Base-by-base conservation (phyloP, 2,797 vertebrate genomes). In the Characodon lateralis region DNA sequence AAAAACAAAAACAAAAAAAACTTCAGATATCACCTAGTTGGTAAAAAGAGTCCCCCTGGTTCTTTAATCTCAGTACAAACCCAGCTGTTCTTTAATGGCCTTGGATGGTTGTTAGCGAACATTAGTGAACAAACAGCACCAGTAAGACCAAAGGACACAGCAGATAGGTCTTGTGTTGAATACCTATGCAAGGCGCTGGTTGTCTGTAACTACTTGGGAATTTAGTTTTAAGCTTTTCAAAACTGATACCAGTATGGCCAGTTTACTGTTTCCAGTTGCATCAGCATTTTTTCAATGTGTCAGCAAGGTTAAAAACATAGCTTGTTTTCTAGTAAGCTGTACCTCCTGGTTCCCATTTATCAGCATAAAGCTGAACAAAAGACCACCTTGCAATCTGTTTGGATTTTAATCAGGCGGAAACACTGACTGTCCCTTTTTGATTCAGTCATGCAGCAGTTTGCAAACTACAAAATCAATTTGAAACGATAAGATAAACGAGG, bases 401-500 rank as follows among this genome's bases (percentile, higher is more conserved):
- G 22, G 18, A 46, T 5, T 77, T 63, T 81, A 68, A 81, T 73
- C 41, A 61, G 20, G n/a, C n/a, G 46, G 16, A 78, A 56, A 82
- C 76, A 85, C 46, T 81, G 39, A 5, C 10, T 5, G 20, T 77
- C 78, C 80, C 31, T 61, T 78, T 69, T 39, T 43, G 9, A 43
- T 68, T 28, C 58, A 7, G 53, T 81, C 48, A 59, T 12, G 7
- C 63, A 63, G 5, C 1, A 41, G 14, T 71, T 43, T 59, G 20
- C 28, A 74, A 31, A 22, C 3, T 24, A 13, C 28, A 35, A 31
- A 2, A 69, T 58, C 13, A 5, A 66, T 73, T 86, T 71, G 3
- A 83, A 82, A 53, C 74, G 50, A 89, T 63, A 39, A 71, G 56
- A 85, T 85, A 86, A 81, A 78, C 26, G 24, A 20, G 56, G 18